Percentiles rank a stretch among this genome's conserved stretches.
Evolutionary conservation across 2,113 vertebrate genomes (phyloP).

Genomic region (Bos indicus): DNA sequence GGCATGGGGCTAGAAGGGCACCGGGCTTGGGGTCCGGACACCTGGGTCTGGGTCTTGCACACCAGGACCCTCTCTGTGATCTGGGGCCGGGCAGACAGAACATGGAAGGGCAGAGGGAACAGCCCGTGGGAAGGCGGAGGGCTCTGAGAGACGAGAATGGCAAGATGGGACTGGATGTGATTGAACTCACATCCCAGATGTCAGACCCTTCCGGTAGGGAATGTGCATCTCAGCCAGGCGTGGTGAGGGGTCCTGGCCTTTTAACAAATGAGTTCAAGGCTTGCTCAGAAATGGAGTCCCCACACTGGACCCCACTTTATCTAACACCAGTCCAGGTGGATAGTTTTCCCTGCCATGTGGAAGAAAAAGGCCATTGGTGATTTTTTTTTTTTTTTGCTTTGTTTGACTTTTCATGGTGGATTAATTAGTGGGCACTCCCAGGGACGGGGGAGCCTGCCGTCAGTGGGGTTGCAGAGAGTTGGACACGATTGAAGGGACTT

Average conservation of each 20-base stretch:
- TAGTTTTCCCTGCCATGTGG: rapidly evolving
- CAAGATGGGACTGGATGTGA: background rate
- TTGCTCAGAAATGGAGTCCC: background rate
- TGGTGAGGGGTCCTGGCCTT: background rate
- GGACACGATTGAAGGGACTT: no score
- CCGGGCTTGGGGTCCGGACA: rapidly evolving
- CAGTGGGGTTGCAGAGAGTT: no score
- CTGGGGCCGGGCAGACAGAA: rapidly evolving
- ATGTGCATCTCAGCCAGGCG: background rate
- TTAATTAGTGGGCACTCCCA: background rate
- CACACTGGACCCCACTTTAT: rapidly evolving
- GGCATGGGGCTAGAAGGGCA: rapidly evolving
- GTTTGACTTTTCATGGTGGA: background rate
- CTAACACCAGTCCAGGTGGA: no score
- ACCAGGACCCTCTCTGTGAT: no score
- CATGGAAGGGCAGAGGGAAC: background rate
- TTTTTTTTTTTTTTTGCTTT: background rate
- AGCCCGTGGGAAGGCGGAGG: background rate
- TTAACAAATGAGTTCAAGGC: rapidly evolving
- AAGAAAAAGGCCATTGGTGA: rapidly evolving
- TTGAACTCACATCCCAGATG: rapidly evolving
- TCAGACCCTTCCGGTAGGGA: rapidly evolving
- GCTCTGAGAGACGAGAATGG: background rate
- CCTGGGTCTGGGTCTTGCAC: background rate
- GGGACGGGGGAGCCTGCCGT: no score